phyloP scores from a whole-genome alignment of 2,113 vertebrate genomes.

The Scomber japonicus region DNA sequence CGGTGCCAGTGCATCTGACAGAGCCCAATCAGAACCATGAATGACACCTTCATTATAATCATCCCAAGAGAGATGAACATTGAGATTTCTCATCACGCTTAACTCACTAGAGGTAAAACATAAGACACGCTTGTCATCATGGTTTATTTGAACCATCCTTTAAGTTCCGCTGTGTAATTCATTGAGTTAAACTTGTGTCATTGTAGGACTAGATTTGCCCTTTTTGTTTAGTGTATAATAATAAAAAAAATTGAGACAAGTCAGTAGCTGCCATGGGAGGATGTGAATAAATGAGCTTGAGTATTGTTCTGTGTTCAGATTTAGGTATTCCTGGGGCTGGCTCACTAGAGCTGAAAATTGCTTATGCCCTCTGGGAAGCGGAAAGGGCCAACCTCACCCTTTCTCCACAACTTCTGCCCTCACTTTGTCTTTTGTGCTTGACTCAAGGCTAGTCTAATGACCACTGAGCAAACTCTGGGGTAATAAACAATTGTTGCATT shows the following conservation, averaged over 20 bases:
- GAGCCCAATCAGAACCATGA: conserved; percentile 52
- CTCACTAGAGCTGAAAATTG: conserved; percentile 87
- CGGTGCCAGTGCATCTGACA: conserved; percentile 20
- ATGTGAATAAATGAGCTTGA: conserved; percentile 78
- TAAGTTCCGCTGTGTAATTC: not conserved
- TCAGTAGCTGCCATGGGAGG: conserved; percentile 55
- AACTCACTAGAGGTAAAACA: not conserved
- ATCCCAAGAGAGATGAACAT: conserved; percentile 40
- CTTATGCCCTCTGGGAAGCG: conserved; percentile 73
- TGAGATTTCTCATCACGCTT: conserved; percentile 26
- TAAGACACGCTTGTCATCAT: not conserved
- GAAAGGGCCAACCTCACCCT: conserved; percentile 56
- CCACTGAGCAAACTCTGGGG: not conserved
- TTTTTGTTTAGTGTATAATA: conserved; percentile 53
- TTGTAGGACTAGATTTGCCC: conserved; percentile 34
- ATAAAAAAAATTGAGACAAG: conserved; percentile 38
- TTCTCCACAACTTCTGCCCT: conserved; percentile 44
- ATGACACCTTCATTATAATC: conserved; percentile 32
- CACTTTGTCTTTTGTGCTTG: conserved; percentile 35
- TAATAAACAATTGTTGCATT: not conserved
- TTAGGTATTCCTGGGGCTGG: conserved; percentile 73
- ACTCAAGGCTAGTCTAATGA: conserved; percentile 18
- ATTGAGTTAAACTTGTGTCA: not conserved
- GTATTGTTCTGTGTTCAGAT: conserved; percentile 79
- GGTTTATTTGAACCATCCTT: not conserved